Percentiles rank a stretch among this genome's conserved stretches.
Conservation (phyloP, 1,140 invertebrate species). For the Popillia japonica region DNA sequence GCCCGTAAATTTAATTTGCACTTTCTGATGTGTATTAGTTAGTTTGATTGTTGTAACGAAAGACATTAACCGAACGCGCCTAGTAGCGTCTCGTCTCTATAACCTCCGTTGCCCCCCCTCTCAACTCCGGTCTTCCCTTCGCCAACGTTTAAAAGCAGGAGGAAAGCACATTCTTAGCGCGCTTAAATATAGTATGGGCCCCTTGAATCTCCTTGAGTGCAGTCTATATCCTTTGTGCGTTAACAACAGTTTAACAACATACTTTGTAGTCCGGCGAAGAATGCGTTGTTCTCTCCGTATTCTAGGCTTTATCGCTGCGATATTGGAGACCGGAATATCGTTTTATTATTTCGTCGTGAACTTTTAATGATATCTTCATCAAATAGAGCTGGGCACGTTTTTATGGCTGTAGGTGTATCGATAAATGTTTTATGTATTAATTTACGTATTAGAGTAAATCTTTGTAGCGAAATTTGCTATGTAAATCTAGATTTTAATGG, state of each 20-base stretch:
- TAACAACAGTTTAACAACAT: too few species aligned
- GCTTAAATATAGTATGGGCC: slow-evolving; percentile 1
- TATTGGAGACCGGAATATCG: background rate
- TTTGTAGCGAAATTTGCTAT: too few species aligned
- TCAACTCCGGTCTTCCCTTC: background rate
- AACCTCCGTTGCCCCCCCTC: background rate
- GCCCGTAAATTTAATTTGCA: slow-evolving; percentile 33
- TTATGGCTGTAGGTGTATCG: too few species aligned
- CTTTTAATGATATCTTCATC: background rate
- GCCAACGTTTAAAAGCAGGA: background rate
- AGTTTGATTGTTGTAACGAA: slow-evolving; percentile 33
- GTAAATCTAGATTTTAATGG: too few species aligned
- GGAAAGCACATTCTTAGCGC: background rate
- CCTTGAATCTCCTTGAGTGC: slow-evolving; percentile 3
- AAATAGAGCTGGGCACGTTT: too few species aligned
- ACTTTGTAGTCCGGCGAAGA: background rate
- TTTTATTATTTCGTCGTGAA: background rate
- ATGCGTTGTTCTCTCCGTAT: background rate
- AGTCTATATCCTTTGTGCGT: background rate
- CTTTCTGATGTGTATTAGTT: slow-evolving; percentile 33
- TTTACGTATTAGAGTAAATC: too few species aligned
- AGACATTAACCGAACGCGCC: slow-evolving; percentile 25
- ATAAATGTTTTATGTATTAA: too few species aligned
- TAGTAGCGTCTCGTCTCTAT: background rate
- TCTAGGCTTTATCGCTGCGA: background rate